Conservation (phyloP, 2,113 vertebrate species). For the Glaucomys volans region DNA sequence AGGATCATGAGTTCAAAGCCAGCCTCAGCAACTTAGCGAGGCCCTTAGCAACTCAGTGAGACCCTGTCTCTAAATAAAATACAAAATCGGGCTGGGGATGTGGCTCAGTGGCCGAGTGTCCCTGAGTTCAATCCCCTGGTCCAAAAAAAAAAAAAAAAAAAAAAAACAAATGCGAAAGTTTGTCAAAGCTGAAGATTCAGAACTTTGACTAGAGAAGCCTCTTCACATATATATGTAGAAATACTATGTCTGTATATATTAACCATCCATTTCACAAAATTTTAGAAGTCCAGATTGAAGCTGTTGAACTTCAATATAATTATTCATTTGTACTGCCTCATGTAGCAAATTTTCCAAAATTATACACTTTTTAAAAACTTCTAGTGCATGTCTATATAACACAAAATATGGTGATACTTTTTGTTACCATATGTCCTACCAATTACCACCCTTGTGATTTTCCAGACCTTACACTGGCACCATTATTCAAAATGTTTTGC, state of each 20-base stretch:
- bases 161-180: not conserved
- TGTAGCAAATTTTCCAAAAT: conserved; percentile 51
- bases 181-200: not conserved
- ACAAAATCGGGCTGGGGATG: too few species aligned
- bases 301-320: conserved; percentile 50
- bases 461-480: conserved; percentile 36
- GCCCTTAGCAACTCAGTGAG: too few species aligned
- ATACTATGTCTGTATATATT: conserved; percentile 8
- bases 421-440: not conserved
- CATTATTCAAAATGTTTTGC: conserved; percentile 10
- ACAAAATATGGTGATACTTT: conserved; percentile 44
- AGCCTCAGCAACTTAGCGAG: too few species aligned
- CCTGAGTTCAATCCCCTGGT: too few species aligned
- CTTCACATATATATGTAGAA: conserved; percentile 18
- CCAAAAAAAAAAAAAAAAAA: too few species aligned
- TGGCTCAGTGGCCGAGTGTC: too few species aligned
- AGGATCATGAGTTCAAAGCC: too few species aligned
- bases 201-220: conserved; percentile 20
- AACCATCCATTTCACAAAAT: conserved; percentile 32
- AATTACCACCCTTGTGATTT: conserved; percentile 50
- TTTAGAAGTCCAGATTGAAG: conserved; percentile 31
- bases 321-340: conserved; percentile 47
- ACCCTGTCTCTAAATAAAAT: too few species aligned
- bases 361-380: conserved; percentile 8
- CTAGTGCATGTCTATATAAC: conserved; percentile 18